These are phyloP conservation scores for Caerostris darwini DNA, from an alignment of 1,140 invertebrate species.

Conservation along the genomic window DNA sequence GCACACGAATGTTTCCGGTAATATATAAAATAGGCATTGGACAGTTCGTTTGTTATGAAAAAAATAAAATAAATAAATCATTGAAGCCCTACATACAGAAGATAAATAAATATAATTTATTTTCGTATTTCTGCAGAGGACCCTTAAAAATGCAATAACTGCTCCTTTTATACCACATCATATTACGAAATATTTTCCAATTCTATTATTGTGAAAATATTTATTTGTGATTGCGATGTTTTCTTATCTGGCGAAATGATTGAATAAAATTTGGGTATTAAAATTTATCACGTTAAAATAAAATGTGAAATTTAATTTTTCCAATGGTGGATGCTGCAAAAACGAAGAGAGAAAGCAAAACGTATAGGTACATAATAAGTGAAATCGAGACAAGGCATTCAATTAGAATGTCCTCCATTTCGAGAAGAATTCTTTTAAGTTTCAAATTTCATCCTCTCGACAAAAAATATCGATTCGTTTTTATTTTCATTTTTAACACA, in stretches of 20 bases:
- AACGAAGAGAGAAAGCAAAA: background rate
- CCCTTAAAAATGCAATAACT: slow-evolving; percentile 8
- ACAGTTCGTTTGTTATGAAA: background rate
- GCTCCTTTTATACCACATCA: background rate
- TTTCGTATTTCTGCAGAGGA: background rate
- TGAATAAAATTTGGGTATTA: too few species aligned
- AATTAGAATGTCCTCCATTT: background rate
- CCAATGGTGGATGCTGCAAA: background rate
- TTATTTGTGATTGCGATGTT: background rate
- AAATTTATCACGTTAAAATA: too few species aligned
- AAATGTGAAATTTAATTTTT: too few species aligned
- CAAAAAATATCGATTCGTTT: background rate
- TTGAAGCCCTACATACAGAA: background rate
- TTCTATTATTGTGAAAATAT: background rate
- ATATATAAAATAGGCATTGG: background rate
- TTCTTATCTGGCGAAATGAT: background rate
- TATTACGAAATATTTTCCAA: background rate
- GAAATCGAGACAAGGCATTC: background rate
- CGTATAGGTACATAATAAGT: background rate
- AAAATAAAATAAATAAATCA: background rate
- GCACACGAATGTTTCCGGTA: background rate
- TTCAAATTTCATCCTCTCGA: background rate
- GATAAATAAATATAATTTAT: slow-evolving; percentile 6
- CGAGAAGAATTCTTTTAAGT: background rate
- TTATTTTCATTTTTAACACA: background rate